A percentile compares a stretch with the other conserved stretches of the same genome.
These are phyloP conservation scores for Cerceris ruficornis DNA, from an alignment of 2,888 invertebrate species.

Conservation along the genomic window DNA sequence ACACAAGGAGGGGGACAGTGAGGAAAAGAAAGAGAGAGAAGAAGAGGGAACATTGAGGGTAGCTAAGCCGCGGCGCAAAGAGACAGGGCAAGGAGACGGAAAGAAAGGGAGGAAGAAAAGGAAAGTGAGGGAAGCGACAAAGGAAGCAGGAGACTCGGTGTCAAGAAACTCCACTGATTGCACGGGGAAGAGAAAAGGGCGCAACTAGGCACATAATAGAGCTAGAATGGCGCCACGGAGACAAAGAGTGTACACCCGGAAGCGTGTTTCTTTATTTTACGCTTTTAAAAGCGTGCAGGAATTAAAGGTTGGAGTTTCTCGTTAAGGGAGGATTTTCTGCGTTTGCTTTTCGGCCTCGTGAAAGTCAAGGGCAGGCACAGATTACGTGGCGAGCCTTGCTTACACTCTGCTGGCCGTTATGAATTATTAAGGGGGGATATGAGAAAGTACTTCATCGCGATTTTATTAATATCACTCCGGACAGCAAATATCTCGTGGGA, in stretches of 20 bases:
- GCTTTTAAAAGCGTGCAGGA: conserved; percentile 28
- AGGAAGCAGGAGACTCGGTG: conserved; percentile 20
- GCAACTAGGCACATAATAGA: conserved; percentile 53
- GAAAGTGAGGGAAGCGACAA: conserved; percentile 1
- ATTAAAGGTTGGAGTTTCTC: conserved; percentile 54
- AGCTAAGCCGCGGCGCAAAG: conserved; percentile 28
- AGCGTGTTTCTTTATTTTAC: conserved; percentile 52
- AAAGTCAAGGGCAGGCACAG: too few species aligned
- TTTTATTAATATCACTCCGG: too few species aligned
- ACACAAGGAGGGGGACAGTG: conserved; percentile 29
- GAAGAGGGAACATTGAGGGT: conserved; percentile 21
- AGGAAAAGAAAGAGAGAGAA: background rate
- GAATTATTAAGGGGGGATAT: too few species aligned
- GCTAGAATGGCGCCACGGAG: conserved; percentile 28
- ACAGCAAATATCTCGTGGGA: too few species aligned
- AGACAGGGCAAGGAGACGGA: conserved; percentile 1
- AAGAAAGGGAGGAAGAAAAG: background rate
- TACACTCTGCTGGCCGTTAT: too few species aligned
- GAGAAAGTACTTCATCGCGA: too few species aligned
- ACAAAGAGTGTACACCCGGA: conserved; percentile 43
- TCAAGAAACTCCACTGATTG: conserved; percentile 60
- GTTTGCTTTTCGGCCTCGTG: conserved; percentile 5
- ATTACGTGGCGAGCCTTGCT: too few species aligned
- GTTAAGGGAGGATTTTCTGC: conserved; percentile 27
- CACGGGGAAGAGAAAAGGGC: conserved; percentile 25